Base-by-base conservation (phyloP, 2,888 invertebrate species). In the Uropetala carovei region DNA sequence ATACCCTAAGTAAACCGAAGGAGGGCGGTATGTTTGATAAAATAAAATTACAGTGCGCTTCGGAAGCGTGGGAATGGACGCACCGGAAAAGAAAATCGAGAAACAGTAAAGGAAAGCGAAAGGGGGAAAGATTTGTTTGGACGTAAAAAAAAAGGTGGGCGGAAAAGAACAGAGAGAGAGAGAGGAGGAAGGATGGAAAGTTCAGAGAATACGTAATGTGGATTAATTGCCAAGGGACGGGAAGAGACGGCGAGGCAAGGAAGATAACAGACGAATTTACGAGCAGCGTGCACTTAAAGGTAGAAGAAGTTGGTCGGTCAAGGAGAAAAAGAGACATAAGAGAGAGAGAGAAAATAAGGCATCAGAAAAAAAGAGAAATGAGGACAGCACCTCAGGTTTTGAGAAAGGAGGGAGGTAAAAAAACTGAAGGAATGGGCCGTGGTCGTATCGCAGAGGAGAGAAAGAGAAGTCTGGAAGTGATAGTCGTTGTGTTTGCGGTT, bases 171-270 rank as follows among this genome's bases (percentile, higher is more conserved):
- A 2, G 83, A 7, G n/a, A 9, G 27, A 60, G 86, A 16, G 59
- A 59, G 59, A 10, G 22, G 8, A 0, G 60, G 27, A 0, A 82
- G 43, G 16, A 27, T 18, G 60, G 86, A 58, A 18, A 5, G 82
- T 14, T 14, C 30, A 43, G 30, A 11, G 58, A 58, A 85, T 58
- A 22, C 58, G 59, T 43, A 58, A 85, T 85, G 85, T 9, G 85
- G 85, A 85, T 85, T 85, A 85, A 85, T 58, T 18, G 22, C 22
- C 43, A 43, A n/a, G 85, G 59, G 58, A 10, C 30, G 30, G 82
- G 43, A 82, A 30, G 30, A 2, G 82, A 18, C 3, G 14, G 30
- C 59, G 58, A 68, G 58, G 58, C n/a, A 59, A 59, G 13, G 85
- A 58, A 58, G 85, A 59, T 22, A 16, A 27, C 22, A n/a, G 85